phyloP scores from a whole-genome alignment of 1,140 invertebrate genomes.

The Gryon sp. region DNA sequence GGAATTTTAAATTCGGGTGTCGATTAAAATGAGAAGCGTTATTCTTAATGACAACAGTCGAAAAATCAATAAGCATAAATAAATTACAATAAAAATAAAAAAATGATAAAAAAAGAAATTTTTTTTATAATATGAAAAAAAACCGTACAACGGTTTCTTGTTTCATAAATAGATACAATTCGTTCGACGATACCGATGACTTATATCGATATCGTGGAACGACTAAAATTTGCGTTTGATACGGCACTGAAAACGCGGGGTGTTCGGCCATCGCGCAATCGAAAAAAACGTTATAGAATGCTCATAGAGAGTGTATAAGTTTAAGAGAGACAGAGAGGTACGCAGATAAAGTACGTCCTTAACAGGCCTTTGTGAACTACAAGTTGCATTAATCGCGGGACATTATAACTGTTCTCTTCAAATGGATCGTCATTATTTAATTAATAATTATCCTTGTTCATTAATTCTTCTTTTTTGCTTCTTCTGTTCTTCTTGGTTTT shows the following conservation, averaged over 20 bases:
- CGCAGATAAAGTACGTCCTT: slow-evolving; percentile 65
- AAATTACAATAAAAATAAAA: too few species aligned
- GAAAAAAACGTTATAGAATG: slow-evolving; percentile 46
- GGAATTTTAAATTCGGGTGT: too few species aligned
- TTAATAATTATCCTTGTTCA: too few species aligned
- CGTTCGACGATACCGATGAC: too few species aligned
- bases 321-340: slow-evolving; percentile 43
- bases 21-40: slow-evolving; percentile 43
- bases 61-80: too few species aligned
- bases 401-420: slow-evolving; percentile 56
- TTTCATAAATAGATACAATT: too few species aligned
- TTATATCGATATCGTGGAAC: too few species aligned
- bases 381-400: slow-evolving; percentile 52
- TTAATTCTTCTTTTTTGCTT: background rate
- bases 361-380: slow-evolving; percentile 66
- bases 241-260: slow-evolving; percentile 38
- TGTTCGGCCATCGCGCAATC: slow-evolving; percentile 46
- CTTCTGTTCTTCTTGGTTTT: slow-evolving; percentile 12
- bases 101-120: slow-evolving; percentile 39
- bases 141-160: slow-evolving; percentile 40
- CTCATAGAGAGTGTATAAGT: too few species aligned
- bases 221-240: too few species aligned
- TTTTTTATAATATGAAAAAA: too few species aligned
- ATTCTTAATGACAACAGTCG: too few species aligned
- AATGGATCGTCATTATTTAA: slow-evolving; percentile 12